Evolutionary conservation across 2,797 vertebrate genomes (phyloP), one percentile per base, ranked within the genome.

Genomic region (Basileuterus tristriatus): DNA sequence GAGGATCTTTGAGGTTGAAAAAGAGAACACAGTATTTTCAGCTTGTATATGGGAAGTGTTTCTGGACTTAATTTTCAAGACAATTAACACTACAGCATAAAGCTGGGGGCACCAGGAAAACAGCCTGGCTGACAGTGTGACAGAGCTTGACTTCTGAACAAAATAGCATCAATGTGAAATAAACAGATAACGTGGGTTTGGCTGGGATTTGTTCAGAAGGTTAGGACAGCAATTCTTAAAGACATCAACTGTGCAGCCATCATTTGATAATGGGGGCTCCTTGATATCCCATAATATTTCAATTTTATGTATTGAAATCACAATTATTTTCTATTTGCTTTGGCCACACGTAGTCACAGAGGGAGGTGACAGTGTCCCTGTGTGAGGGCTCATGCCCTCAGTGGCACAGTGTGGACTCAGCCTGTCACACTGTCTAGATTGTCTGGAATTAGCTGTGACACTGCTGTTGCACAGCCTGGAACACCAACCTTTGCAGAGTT

Each of bases 341-440:
- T 91, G 68, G 32, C 49, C 52, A 4, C 22, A 4, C 0, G 1
- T 23, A 52, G 26, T 52, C 62, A 39, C 8, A 2, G 39, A 9
- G 8, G 2, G 3, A 18, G 11, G 5, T 4, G 5, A 3, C 30
- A 15, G 29, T 18, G 62, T 60, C 34, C 34, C 9, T 50, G 1
- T 55, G 3, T n/a, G 56, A 56, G 52, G 49, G 62, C 46, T 85
- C 0, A 1, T 82, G 68, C 37, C 43, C 37, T 86, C 63, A 49
- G 55, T 36, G 32, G 27, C 9, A 1, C 46, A 18, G 20, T 4
- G 43, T 55, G 55, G 85, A 6, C 23, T n/a, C 34, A 34, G 47
- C 47, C 37, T 58, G 30, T 53, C 15, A 14, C 0, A 0, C 30
- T 47, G 52, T 24, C 41, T 21, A 58, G 65, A 11, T 0, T 41